Conservation (phyloP, 2,888 invertebrate species). For the Laspeyria flexula region DNA sequence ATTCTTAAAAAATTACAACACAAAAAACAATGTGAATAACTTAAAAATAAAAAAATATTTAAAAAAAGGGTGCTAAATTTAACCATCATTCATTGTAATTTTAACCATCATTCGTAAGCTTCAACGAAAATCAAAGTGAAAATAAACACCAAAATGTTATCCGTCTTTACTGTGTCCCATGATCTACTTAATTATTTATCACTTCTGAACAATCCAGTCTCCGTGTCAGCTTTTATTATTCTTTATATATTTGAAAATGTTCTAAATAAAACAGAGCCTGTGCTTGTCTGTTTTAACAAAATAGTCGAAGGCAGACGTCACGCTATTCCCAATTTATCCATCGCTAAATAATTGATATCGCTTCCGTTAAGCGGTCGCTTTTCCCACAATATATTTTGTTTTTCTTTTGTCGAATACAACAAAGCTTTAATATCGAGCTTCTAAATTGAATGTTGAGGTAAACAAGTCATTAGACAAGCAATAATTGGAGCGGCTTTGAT, state of each 20-base stretch:
- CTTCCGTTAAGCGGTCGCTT: conserved; percentile 19
- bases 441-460: background rate
- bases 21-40: too few species aligned
- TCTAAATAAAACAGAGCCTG: conserved; percentile 6
- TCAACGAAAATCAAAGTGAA: background rate
- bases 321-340: conserved; percentile 43
- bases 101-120: too few species aligned
- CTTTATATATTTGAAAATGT: conserved; percentile 4
- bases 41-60: too few species aligned
- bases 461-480: background rate
- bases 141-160: background rate
- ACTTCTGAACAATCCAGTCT: background rate
- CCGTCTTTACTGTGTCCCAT: background rate
- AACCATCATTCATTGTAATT: too few species aligned
- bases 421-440: background rate
- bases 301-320: conserved; percentile 34
- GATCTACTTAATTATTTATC: background rate
- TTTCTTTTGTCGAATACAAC: conserved; percentile 10
- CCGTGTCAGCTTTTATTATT: background rate
- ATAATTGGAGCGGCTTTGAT: background rate
- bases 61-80: too few species aligned
- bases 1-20: too few species aligned
- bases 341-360: conserved; percentile 49
- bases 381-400: conserved; percentile 19
- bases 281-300: conserved; percentile 24